Evolutionary conservation across 2,888 invertebrate genomes (phyloP).

Genomic region (Euproctis similis): DNA sequence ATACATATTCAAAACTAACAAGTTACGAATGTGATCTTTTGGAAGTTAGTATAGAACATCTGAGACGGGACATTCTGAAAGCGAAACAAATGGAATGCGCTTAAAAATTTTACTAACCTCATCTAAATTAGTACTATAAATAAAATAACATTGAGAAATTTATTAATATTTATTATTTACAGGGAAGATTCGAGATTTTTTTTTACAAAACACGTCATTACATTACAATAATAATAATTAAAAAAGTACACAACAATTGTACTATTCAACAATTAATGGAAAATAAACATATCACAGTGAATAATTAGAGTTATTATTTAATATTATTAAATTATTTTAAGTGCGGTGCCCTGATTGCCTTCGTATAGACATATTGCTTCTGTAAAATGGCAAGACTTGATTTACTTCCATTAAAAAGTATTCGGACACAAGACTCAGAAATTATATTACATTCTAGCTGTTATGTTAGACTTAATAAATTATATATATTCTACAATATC

Average conservation of each 20-base stretch:
- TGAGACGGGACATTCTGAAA: conserved; percentile 41
- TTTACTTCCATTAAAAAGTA: too few relatives aligned
- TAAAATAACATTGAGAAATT: conserved; percentile 31
- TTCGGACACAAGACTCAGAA: too few relatives aligned
- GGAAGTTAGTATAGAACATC: conserved; percentile 37
- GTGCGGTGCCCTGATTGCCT: conserved; percentile 10
- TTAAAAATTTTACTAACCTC: background rate
- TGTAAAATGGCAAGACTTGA: too few relatives aligned
- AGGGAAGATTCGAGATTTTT: conserved; percentile 22
- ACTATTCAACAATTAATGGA: conserved; percentile 39
- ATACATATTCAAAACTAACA: conserved; percentile 35
- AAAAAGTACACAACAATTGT: too few relatives aligned
- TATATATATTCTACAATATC: too few relatives aligned
- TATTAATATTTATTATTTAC: conserved; percentile 61
- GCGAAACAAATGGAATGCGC: conserved; percentile 42
- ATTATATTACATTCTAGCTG: too few relatives aligned
- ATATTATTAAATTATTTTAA: too few relatives aligned
- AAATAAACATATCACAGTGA: conserved; percentile 66
- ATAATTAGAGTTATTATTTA: conserved; percentile 38
- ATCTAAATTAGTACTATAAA: background rate
- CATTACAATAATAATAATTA: conserved; percentile 22
- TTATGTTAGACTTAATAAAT: too few relatives aligned
- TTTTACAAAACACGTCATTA: conserved; percentile 20
- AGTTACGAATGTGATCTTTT: conserved; percentile 43
- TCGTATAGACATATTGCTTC: too few relatives aligned